phyloP scores from a whole-genome alignment of 2,888 invertebrate genomes.

The Chironomus riparius region DNA sequence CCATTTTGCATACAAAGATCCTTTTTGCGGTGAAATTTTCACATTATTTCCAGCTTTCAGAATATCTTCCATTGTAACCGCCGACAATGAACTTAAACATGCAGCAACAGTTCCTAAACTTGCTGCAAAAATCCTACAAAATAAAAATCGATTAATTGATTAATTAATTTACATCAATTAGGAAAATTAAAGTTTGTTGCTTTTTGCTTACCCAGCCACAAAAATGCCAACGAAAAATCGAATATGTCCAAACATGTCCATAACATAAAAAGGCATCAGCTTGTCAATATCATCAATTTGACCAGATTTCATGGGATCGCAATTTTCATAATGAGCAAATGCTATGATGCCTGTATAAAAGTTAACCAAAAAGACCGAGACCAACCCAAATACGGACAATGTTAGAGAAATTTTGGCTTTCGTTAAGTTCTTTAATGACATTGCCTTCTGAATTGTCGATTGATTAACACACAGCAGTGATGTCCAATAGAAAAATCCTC shows the following conservation, averaged over 20 bases:
- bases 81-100: constrained; percentile 84
- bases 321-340: constrained; percentile 69
- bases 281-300: constrained; percentile 66
- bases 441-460: constrained; percentile 85
- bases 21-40: background rate
- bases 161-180: background rate
- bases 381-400: constrained; percentile 55
- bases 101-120: constrained; percentile 68
- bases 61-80: constrained; percentile 83
- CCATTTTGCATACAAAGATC: background rate
- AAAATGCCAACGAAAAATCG: constrained; percentile 84
- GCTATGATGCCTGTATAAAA: constrained; percentile 80
- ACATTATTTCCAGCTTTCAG: constrained; percentile 49
- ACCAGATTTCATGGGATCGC: constrained; percentile 72
- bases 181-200: too few species aligned
- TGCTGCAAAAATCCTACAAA: constrained; percentile 15
- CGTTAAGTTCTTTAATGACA: constrained; percentile 59
- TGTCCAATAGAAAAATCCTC: constrained; percentile 86
- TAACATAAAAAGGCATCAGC: constrained; percentile 81
- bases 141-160: background rate
- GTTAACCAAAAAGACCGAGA: constrained; percentile 70
- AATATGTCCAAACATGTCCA: constrained; percentile 65
- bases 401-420: constrained; percentile 42
- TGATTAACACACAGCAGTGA: constrained; percentile 91
- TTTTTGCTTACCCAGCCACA: constrained; percentile 58